A percentile compares a stretch with the other conserved stretches of the same genome.
These are phyloP conservation scores for Halictus rubicundus DNA, from an alignment of 1,140 invertebrate genomes.

Conservation along the genomic window DNA sequence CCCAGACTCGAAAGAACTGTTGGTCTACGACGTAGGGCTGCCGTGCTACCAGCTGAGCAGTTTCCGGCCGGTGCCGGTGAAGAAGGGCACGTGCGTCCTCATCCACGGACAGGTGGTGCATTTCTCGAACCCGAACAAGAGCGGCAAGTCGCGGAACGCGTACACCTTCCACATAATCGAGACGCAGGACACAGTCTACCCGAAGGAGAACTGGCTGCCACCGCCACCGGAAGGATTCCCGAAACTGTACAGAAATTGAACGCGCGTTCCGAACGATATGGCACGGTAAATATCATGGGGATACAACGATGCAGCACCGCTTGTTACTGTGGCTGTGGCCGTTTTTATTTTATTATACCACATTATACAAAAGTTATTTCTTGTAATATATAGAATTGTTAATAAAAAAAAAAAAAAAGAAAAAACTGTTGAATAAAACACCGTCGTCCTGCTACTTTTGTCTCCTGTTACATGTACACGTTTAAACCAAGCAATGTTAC, in stretches of 20 bases:
- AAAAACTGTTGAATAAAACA: neutral
- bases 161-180: conserved; percentile 98
- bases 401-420: conserved; percentile 42
- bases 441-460: neutral
- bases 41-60: conserved; percentile 87
- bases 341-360: conserved; percentile 51
- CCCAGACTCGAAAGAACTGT: conserved; percentile 81
- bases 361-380: conserved; percentile 43
- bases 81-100: conserved; percentile 92
- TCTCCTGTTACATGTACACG: neutral
- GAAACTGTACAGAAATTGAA: conserved; percentile 82
- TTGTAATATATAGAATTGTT: conserved; percentile 36
- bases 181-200: conserved; percentile 87
- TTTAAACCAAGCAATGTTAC: neutral
- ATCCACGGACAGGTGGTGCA: conserved; percentile 97
- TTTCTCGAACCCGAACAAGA: conserved; percentile 93
- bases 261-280: neutral
- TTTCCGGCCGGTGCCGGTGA: conserved; percentile 90
- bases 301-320: conserved; percentile 1
- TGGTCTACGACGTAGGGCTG: conserved; percentile 85
- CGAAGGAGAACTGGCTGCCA: conserved; percentile 93
- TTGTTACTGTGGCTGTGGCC: conserved; percentile 35
- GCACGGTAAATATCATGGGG: neutral
- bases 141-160: conserved; percentile 91
- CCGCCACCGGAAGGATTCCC: conserved; percentile 84